Evolutionary conservation across 1,140 invertebrate genomes (phyloP), one percentile per base, ranked within the genome.

Genomic region (Euura saliciscinereae): DNA sequence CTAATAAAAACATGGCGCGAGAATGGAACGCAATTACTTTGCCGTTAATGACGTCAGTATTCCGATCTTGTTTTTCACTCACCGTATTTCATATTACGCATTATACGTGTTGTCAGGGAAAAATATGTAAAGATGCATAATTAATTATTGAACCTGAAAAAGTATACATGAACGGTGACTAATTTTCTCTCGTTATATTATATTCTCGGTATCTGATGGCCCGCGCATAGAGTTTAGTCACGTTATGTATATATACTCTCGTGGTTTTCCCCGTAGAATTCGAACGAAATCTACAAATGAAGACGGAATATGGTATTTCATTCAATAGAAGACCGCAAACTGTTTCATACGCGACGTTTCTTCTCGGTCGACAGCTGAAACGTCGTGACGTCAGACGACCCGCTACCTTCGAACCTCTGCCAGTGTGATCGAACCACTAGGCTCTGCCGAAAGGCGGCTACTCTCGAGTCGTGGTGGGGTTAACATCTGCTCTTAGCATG

Each of bases 401-500:
- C 51, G 51, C 8, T n/a, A 8, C 8, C 51, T 59, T 11, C 51
- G 8, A 11, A 11, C 13, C 51, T n/a, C 8, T 11, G 51, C 51
- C 51, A n/a, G 51, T 59, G 51, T 59, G 51, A 59, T 59, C 51
- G 51, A 59, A 59, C 28, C 28, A 28, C 28, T 28, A 28, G 28
- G 51, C 51, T 59, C 51, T 59, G 51, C 51, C 51, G 51, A 59
- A 59, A 59, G 51, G 51, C 51, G 51, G 51, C 51, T 59, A 59
- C 51, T n/a, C 8, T 11, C 8, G 51, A 11, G 51, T 59, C 8
- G 51, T 59, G 74, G 79, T 78, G 78, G 83, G 83, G 82, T 82
- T 84, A 85, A 85, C 81, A 85, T 84, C 83, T 85, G 83, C 84
- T 84, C 82, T 85, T 85, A 85, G 81, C 80, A 81, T 84, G 83